phyloP scores from a whole-genome alignment of 2,888 invertebrate species.

The Mimachlamys varia region DNA sequence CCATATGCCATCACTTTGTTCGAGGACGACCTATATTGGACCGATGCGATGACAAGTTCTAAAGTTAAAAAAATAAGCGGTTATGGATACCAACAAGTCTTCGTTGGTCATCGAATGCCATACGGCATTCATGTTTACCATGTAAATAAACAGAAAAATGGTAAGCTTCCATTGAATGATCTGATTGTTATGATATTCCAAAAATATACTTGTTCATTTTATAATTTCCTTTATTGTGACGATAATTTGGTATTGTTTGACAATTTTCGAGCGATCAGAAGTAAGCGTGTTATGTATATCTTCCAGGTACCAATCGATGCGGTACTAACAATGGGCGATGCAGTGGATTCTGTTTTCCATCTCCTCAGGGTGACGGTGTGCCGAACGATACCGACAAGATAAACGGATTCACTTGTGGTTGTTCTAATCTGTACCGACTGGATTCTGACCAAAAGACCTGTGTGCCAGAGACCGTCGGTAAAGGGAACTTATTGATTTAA shows the following conservation, averaged over 20 bases:
- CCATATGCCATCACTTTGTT: constrained; percentile 99
- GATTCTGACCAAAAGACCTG: not conserved
- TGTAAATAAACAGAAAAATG: constrained; percentile 52
- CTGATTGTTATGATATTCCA: too few relatives aligned
- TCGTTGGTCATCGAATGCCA: constrained; percentile 78
- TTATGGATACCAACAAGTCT: constrained; percentile 86
- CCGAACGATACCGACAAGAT: constrained; percentile 32
- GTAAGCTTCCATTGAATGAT: constrained; percentile 50
- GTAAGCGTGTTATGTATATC: too few relatives aligned
- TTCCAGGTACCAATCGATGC: constrained; percentile 84
- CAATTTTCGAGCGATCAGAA: too few relatives aligned
- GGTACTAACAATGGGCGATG: constrained; percentile 96
- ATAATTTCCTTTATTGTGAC: too few relatives aligned
- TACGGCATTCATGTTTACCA: constrained; percentile 64
- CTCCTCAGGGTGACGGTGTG: not conserved
- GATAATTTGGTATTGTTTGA: too few relatives aligned
- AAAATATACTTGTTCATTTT: too few relatives aligned
- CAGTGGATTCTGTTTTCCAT: constrained; percentile 50
- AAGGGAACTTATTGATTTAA: not conserved
- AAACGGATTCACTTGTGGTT: constrained; percentile 83
- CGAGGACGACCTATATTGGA: constrained; percentile 98
- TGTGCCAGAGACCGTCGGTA: not conserved
- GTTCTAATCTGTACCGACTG: constrained; percentile 84
- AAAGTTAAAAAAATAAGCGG: constrained; percentile 96
- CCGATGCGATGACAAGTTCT: constrained; percentile 98